Evolutionary conservation across 1,140 invertebrate species (phyloP).

Genomic region (Aethina tumida): DNA sequence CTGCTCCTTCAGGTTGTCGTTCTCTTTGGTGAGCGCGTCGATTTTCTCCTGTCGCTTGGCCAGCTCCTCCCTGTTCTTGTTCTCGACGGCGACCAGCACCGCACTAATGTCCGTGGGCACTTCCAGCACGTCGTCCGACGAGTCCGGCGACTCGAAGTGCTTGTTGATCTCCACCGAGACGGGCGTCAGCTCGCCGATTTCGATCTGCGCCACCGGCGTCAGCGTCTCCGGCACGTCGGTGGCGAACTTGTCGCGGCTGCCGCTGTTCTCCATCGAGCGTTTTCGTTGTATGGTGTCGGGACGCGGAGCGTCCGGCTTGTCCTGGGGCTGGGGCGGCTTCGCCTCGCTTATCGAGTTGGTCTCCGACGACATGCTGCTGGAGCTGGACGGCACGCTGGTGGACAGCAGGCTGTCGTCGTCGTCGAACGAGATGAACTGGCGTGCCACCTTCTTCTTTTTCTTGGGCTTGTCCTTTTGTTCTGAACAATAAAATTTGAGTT

Average conservation of each 20-base stretch:
- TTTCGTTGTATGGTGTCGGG: no score
- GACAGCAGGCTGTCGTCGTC: conserved; percentile 29
- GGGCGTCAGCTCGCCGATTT: conserved; percentile 42
- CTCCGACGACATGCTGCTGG: conserved; percentile 25
- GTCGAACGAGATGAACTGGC: conserved; percentile 35
- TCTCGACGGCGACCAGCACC: conserved; percentile 30
- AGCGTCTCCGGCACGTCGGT: conserved; percentile 30
- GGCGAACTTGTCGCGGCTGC: conserved; percentile 27
- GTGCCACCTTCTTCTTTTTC: conserved; percentile 29
- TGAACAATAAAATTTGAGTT: no score
- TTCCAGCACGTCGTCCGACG: conserved; percentile 29
- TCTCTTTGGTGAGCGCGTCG: conserved; percentile 54
- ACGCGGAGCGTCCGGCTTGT: no score
- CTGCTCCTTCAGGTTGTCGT: conserved; percentile 79
- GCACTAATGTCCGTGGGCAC: conserved; percentile 33
- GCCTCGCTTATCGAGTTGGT: conserved; percentile 17
- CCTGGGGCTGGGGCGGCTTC: conserved; percentile 5
- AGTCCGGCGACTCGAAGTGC: conserved; percentile 22
- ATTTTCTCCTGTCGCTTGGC: conserved; percentile 27
- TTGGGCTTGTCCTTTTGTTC: conserved; percentile 17
- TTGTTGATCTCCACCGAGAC: conserved; percentile 31
- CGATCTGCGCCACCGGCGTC: conserved; percentile 38
- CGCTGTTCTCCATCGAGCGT: conserved; percentile 30
- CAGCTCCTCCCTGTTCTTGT: conserved; percentile 29
- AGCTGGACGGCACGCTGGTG: conserved; percentile 30